These are phyloP conservation scores for Agapetus fuscipes DNA, from an alignment of 2,888 invertebrate genomes.

Conservation along the genomic window DNA sequence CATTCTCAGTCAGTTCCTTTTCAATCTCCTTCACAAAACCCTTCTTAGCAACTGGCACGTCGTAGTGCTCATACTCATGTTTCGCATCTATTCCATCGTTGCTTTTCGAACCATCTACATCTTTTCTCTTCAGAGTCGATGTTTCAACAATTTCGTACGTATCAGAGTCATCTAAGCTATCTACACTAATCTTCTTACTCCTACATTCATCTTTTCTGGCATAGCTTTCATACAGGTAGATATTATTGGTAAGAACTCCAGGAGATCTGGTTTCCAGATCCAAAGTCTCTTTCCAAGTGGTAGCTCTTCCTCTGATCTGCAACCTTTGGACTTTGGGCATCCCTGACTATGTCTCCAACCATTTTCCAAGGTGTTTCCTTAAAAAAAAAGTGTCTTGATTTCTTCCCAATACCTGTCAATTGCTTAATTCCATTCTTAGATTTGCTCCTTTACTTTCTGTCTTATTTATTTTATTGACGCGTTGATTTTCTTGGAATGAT, in stretches of 20 bases:
- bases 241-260: conserved; percentile 6
- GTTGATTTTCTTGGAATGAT: no score
- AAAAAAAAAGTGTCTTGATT: no score
- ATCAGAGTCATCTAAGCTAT: neutral
- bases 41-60: no score
- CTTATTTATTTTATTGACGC: no score
- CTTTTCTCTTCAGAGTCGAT: neutral
- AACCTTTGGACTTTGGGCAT: conserved; percentile 19
- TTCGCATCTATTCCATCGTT: no score
- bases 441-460: no score
- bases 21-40: neutral
- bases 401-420: no score
- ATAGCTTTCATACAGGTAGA: conserved; percentile 7
- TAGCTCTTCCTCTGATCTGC: conserved; percentile 15
- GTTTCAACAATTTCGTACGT: neutral
- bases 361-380: no score
- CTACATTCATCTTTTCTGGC: neutral
- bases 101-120: no score
- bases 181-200: neutral
- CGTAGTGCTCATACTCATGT: no score
- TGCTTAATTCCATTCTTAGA: no score
- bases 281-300: conserved; percentile 16
- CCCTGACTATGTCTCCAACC: conserved; percentile 1
- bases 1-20: neutral
- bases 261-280: neutral